These are phyloP conservation scores for Homarus gammarus DNA, from an alignment of 2,888 invertebrate species.

Conservation along the genomic window DNA sequence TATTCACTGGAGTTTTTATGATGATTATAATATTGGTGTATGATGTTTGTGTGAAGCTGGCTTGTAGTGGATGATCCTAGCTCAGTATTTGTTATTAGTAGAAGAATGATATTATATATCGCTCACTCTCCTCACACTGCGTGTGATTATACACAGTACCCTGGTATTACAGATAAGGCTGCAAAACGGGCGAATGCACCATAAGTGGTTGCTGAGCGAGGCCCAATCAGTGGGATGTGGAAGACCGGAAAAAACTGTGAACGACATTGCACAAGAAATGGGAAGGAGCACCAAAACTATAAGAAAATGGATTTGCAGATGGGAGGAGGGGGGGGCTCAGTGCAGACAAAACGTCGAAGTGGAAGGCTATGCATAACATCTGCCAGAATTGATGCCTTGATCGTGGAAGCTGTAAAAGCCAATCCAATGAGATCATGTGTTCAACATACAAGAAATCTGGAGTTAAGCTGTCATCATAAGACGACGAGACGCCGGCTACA, in stretches of 20 bases:
- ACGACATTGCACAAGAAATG: not conserved
- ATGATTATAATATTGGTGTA: too few species aligned
- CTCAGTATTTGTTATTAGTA: too few species aligned
- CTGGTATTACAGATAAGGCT: too few species aligned
- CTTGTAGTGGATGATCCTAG: too few species aligned
- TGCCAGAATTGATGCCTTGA: not conserved
- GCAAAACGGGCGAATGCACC: not conserved
- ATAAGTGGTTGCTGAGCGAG: not conserved
- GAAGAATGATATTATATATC: too few species aligned
- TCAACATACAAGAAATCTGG: too few species aligned
- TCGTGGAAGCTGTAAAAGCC: not conserved
- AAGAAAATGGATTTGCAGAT: not conserved
- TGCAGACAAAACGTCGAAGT: slow-evolving; percentile 3
- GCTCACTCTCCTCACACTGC: too few species aligned
- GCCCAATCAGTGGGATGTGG: slow-evolving; percentile 2
- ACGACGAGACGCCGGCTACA: too few species aligned
- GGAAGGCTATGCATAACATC: not conserved
- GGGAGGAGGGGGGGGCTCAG: not conserved
- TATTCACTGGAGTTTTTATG: too few species aligned
- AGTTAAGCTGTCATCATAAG: too few species aligned
- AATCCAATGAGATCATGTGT: not conserved
- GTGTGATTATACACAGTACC: too few species aligned
- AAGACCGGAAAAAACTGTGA: not conserved
- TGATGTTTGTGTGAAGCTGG: too few species aligned
- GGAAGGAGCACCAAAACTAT: not conserved